Evolutionary conservation across 2,113 vertebrate genomes (phyloP).

Genomic region (Pelvicachromis taeniatus): DNA sequence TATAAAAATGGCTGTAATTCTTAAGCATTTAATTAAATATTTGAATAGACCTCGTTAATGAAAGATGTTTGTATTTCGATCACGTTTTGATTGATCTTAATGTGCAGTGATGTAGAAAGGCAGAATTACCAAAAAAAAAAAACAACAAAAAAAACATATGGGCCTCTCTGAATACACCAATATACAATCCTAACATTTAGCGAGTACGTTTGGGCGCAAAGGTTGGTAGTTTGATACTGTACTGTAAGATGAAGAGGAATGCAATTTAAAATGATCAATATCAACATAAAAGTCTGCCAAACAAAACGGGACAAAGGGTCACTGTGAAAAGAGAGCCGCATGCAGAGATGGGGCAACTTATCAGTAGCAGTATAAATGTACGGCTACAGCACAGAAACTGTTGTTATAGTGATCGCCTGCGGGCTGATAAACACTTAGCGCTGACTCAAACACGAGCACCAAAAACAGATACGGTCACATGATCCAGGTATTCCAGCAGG

Average conservation of each 20-base stretch:
- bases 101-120: background rate
- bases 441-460: background rate
- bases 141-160: background rate
- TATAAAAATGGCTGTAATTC: background rate
- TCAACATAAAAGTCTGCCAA: background rate
- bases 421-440: conserved; percentile 4
- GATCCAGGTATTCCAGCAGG: background rate
- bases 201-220: background rate
- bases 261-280: background rate
- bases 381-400: conserved; percentile 5
- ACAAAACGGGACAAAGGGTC: background rate
- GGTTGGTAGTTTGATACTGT: background rate
- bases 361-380: background rate
- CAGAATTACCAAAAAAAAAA: background rate
- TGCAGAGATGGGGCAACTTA: background rate
- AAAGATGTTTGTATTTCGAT: background rate
- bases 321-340: background rate
- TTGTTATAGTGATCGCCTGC: conserved; percentile 41
- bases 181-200: background rate
- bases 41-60: background rate
- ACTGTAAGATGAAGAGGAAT: background rate
- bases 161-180: background rate
- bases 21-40: background rate
- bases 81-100: background rate
- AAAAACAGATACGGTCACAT: background rate